Evolutionary conservation across 1,140 invertebrate genomes (phyloP).

Genomic region (Solen grandis): DNA sequence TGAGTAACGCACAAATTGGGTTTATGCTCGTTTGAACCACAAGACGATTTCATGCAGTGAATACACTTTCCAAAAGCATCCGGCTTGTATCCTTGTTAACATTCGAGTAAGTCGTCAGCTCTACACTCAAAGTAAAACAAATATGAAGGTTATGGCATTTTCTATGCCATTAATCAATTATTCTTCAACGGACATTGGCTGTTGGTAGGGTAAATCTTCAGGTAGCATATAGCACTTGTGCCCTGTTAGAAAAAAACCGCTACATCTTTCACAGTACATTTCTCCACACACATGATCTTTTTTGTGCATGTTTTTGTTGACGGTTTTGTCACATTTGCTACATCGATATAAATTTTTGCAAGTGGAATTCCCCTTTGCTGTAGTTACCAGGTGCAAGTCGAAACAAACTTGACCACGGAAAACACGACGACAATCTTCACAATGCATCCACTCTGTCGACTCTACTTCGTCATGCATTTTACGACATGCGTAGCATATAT

Average conservation of each 20-base stretch:
- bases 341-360: too few species aligned
- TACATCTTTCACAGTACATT: not conserved
- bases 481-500: conserved; percentile 7
- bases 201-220: not conserved
- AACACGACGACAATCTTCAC: not conserved
- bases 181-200: not conserved
- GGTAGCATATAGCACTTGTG: not conserved
- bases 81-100: not conserved
- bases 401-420: too few species aligned
- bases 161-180: not conserved
- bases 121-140: not conserved
- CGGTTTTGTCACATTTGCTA: not conserved
- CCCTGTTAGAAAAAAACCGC: not conserved
- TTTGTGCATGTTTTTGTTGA: not conserved
- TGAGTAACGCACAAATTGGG: not conserved
- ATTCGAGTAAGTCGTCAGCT: not conserved
- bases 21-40: not conserved
- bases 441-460: conserved; percentile 7
- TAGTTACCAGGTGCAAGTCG: too few species aligned
- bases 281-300: not conserved
- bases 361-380: too few species aligned
- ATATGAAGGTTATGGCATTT: not conserved
- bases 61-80: not conserved
- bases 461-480: not conserved
- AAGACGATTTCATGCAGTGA: not conserved